Base-by-base conservation (phyloP, 1,140 invertebrate genomes). In the Caenorhabditis latens region DNA sequence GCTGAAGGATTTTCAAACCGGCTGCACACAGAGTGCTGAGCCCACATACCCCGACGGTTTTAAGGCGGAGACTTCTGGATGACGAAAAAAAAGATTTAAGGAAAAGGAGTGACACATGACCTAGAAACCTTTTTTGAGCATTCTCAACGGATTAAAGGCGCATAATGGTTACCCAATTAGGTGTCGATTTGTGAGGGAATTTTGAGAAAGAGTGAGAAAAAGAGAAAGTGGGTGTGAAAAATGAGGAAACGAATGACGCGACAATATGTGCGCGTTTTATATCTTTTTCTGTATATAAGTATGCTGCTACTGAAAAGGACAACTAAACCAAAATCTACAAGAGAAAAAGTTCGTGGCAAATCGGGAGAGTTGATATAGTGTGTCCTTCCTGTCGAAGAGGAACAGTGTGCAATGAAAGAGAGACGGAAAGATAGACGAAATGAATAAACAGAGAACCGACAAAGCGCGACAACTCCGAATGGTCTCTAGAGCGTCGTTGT, bases 291-390 rank as follows among this genome's bases (percentile, higher is more conserved):
- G 55, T 58, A 58, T 58, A 32, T 32, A 32, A 32, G 55, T 58
- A n/a, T 58, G n/a, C 6, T 58, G 55, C 55, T 65, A n/a, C 24
- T 65, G 16, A 13, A 71, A 43, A 46, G 65, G n/a, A 71, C 65
- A 32, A 79, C 21, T 13, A 79, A 79, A 79, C 71, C 42, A 24
- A 71, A 46, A 46, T 7, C 11, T 13, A 32, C 46, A 16, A 50
- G 11, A 14, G 19, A 79, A 79, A 79, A 79, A 50, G 71, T 79
- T 79, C 46, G 53, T 24, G 13, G 43, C 43, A 79, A 79, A 79
- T 50, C 46, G 71, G 46, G 71, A 79, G 71, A 79, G 71, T 79
- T 79, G 19, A 79, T 79, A 24, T 79, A 79, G 71, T 79, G 71
- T 21, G 71, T 67, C 21, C 46, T 40, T 32, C 19, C 67, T 4